phyloP scores from a whole-genome alignment of 2,888 invertebrate genomes.

The Drosophila rubida region DNA sequence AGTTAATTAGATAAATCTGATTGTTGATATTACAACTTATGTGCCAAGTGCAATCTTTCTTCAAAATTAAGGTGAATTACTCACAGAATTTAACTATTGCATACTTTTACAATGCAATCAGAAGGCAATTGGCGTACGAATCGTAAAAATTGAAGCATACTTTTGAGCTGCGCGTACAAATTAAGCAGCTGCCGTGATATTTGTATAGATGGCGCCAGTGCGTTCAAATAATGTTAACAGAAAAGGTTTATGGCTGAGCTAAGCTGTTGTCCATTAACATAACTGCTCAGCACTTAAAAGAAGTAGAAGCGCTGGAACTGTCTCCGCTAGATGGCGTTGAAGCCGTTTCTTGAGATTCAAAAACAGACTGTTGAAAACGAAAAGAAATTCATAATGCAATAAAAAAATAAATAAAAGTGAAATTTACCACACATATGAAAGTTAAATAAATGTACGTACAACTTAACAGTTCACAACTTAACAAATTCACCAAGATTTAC shows the following conservation, averaged over 20 bases:
- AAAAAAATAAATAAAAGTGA: neutral
- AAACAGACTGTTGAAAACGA: neutral
- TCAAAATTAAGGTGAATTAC: no score
- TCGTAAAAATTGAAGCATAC: conserved; percentile 10
- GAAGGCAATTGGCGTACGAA: neutral
- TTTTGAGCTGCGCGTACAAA: conserved; percentile 36
- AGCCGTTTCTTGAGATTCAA: neutral
- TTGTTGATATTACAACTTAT: neutral
- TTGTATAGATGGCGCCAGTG: conserved; percentile 39
- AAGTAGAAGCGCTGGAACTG: neutral
- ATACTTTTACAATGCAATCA: neutral
- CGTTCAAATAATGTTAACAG: conserved; percentile 3
- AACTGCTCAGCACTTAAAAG: neutral
- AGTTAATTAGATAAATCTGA: neutral
- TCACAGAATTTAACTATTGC: neutral
- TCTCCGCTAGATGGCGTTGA: conserved; percentile 39
- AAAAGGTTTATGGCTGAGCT: conserved; percentile 35
- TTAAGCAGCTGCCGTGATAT: neutral
- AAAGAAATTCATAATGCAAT: neutral
- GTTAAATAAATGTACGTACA: neutral
- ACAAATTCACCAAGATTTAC: neutral
- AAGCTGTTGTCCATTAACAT: neutral
- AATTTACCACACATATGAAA: neutral
- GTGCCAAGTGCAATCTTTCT: no score
- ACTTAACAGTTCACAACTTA: neutral